Percentiles rank a stretch among this genome's conserved stretches.
Conservation (phyloP, 2,888 invertebrate genomes). For the Coremacera marginata region DNA sequence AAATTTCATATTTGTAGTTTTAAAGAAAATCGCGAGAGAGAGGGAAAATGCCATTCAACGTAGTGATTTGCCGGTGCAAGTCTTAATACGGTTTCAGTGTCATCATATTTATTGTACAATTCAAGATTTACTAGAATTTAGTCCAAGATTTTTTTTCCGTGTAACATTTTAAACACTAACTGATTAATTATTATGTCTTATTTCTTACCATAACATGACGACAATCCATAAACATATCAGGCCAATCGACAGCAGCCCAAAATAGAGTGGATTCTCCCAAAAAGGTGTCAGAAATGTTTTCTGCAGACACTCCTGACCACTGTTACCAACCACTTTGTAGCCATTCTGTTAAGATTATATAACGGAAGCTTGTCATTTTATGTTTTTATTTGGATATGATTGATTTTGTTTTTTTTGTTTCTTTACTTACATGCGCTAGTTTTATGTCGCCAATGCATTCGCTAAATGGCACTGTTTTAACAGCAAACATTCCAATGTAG, state of each 20-base stretch:
- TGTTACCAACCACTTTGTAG: slow-evolving; percentile 60
- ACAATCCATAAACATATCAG: slow-evolving; percentile 67
- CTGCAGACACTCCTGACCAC: slow-evolving; percentile 67
- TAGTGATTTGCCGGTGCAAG: no score
- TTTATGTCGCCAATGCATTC: slow-evolving; percentile 65
- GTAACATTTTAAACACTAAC: no score
- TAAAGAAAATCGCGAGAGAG: no score
- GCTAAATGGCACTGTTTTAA: slow-evolving; percentile 66
- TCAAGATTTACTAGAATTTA: no score
- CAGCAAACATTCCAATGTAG: slow-evolving; percentile 67
- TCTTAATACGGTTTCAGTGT: no score
- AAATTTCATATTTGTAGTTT: no score
- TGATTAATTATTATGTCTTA: neutral
- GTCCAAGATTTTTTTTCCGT: no score
- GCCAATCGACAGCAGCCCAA: slow-evolving; percentile 65
- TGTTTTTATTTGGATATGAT: neutral
- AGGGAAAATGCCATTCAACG: no score
- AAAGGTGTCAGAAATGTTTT: slow-evolving; percentile 68
- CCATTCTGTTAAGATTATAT: slow-evolving; percentile 56
- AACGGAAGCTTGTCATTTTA: neutral
- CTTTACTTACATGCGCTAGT: slow-evolving; percentile 57
- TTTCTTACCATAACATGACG: slow-evolving; percentile 65
- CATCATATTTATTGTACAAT: no score
- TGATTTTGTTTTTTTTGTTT: neutral
- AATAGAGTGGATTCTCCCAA: slow-evolving; percentile 68